Conservation (phyloP, 2,888 invertebrate species). For the Chrysolina oricalcia region DNA sequence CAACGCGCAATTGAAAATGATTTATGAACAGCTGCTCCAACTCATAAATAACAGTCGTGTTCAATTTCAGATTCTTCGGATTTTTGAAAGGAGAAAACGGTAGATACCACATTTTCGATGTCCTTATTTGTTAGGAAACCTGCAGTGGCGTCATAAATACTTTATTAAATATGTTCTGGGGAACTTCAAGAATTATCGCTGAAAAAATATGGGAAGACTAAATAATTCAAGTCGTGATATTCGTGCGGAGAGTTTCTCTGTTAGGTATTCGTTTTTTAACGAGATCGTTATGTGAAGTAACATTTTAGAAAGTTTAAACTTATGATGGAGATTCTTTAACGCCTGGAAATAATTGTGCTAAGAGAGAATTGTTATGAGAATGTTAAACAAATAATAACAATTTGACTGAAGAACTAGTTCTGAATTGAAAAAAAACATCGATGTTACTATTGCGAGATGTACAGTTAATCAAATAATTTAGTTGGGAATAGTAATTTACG, state of each 20-base stretch:
- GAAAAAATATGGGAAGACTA: conserved; percentile 10
- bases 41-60: conserved; percentile 44
- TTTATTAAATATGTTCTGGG: conserved; percentile 18
- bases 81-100: conserved; percentile 48
- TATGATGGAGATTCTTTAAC: not conserved
- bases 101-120: conserved; percentile 25
- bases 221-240: conserved; percentile 29
- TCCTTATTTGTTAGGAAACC: conserved; percentile 17
- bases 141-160: conserved; percentile 17
- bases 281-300: conserved; percentile 16
- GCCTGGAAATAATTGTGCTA: not conserved
- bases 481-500: too few relatives aligned
- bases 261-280: conserved; percentile 13
- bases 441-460: too few relatives aligned
- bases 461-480: too few relatives aligned
- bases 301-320: conserved; percentile 16
- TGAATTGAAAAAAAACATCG: too few relatives aligned
- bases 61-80: conserved; percentile 47
- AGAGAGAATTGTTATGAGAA: too few relatives aligned
- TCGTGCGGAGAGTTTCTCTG: conserved; percentile 11
- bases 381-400: too few relatives aligned
- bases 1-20: conserved; percentile 55
- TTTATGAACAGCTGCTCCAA: conserved; percentile 55
- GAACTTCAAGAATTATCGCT: conserved; percentile 7
- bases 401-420: too few relatives aligned